Evolutionary conservation across 2,113 vertebrate genomes (phyloP).

Genomic region (Oriolus oriolus): DNA sequence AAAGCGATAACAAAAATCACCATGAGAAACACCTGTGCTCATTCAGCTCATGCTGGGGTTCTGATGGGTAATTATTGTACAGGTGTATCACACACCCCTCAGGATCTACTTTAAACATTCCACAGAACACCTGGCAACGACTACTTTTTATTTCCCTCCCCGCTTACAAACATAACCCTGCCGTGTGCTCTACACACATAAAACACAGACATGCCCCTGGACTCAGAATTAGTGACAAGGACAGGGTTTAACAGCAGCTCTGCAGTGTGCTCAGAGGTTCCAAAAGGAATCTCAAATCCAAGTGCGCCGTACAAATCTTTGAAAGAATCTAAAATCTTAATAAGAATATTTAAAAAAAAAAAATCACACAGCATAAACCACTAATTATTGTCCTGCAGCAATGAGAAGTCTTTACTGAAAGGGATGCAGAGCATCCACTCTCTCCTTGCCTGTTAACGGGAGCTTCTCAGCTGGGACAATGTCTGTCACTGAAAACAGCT

Average conservation of each 20-base stretch:
- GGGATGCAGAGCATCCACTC: not conserved
- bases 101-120: not conserved
- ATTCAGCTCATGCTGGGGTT: not conserved
- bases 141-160: not conserved
- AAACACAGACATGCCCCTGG: not conserved
- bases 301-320: rapidly evolving
- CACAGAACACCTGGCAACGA: not conserved
- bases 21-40: not conserved
- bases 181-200: rapidly evolving
- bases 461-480: not conserved
- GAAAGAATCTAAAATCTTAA: not conserved
- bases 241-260: not conserved
- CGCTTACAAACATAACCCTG: not conserved
- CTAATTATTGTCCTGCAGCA: not conserved
- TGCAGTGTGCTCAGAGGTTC: not conserved
- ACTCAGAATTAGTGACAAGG: not conserved
- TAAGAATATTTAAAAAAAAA: not conserved
- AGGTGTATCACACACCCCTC: not conserved
- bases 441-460: not conserved
- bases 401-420: not conserved
- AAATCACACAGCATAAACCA: not conserved
- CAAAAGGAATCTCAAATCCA: not conserved
- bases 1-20: not conserved
- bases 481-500: not conserved
- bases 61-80: not conserved